phyloP scores from a whole-genome alignment of 2,113 vertebrate species.

The Hypanus sabinus region DNA sequence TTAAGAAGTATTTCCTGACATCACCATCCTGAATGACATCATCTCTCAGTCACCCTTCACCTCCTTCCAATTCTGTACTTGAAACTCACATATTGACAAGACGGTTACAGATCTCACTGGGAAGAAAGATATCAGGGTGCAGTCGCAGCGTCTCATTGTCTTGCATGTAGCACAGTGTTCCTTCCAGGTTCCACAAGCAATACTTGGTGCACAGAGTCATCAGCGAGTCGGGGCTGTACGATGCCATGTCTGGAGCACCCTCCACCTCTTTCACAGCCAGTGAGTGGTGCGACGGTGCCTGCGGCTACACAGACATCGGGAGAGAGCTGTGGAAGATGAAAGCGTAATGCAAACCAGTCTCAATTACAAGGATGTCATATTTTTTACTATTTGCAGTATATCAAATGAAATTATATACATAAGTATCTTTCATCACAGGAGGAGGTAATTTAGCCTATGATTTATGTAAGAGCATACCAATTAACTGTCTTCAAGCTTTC shows the following conservation, averaged over 20 bases:
- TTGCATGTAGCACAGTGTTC: slow-evolving; percentile 84
- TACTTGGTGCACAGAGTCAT: slow-evolving; percentile 81
- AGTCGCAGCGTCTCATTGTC: slow-evolving; percentile 72
- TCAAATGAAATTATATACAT: too few relatives aligned
- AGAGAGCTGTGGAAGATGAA: slow-evolving; percentile 10
- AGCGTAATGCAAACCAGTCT: neutral
- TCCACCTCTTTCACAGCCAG: slow-evolving; percentile 18
- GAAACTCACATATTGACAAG: slow-evolving; percentile 79
- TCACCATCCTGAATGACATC: neutral
- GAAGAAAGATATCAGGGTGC: slow-evolving; percentile 86
- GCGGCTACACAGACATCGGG: slow-evolving; percentile 9
- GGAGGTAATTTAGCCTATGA: too few relatives aligned
- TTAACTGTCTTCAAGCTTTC: too few relatives aligned
- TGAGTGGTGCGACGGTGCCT: slow-evolving; percentile 39
- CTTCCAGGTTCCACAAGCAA: slow-evolving; percentile 85
- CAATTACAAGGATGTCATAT: neutral
- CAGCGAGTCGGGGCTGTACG: slow-evolving; percentile 82
- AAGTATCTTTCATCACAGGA: too few relatives aligned
- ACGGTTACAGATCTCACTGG: slow-evolving; percentile 93
- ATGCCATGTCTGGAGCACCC: slow-evolving; percentile 63
- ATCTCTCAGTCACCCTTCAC: neutral
- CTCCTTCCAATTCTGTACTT: neutral
- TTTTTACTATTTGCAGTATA: too few relatives aligned
- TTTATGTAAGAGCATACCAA: too few relatives aligned
- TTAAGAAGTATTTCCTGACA: neutral